phyloP scores from a whole-genome alignment of 2,113 vertebrate species.

The Leucosticte australis region DNA sequence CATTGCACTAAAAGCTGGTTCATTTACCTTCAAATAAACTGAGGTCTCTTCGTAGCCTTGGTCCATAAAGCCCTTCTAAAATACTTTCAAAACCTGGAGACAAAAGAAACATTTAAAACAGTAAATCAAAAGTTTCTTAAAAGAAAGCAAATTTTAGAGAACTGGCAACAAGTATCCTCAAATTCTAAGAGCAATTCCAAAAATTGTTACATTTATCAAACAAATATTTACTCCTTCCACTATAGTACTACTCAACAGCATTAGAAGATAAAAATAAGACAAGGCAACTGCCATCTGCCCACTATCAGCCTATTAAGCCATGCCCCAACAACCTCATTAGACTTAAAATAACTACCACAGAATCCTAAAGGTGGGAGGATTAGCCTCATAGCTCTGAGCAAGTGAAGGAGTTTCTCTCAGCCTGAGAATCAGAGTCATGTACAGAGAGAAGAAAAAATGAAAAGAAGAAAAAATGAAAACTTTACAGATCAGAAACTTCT shows the following conservation, averaged over 20 bases:
- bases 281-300: conserved; percentile 48
- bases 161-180: background rate
- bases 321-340: conserved; percentile 56
- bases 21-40: conserved; percentile 96
- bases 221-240: conserved; percentile 2
- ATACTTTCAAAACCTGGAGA: conserved; percentile 97
- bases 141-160: background rate
- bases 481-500: background rate
- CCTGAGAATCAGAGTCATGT: background rate
- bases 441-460: accelerated
- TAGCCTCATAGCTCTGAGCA: conserved; percentile 5
- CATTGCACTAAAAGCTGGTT: background rate
- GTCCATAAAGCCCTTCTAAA: conserved; percentile 98
- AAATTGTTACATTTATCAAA: background rate
- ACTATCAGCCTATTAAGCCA: conserved; percentile 54
- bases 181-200: background rate
- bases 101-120: conserved; percentile 55
- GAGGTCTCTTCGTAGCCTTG: conserved; percentile 94
- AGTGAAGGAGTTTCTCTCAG: background rate
- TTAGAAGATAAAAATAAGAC: conserved; percentile 45
- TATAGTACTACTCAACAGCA: background rate
- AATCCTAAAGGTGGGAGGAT: conserved; percentile 52
- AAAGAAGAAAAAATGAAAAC: background rate
- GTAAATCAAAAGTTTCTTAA: background rate
- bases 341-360: conserved; percentile 63